Conservation (phyloP, 2,888 invertebrate species). For the Pristionchus entomophagus region DNA sequence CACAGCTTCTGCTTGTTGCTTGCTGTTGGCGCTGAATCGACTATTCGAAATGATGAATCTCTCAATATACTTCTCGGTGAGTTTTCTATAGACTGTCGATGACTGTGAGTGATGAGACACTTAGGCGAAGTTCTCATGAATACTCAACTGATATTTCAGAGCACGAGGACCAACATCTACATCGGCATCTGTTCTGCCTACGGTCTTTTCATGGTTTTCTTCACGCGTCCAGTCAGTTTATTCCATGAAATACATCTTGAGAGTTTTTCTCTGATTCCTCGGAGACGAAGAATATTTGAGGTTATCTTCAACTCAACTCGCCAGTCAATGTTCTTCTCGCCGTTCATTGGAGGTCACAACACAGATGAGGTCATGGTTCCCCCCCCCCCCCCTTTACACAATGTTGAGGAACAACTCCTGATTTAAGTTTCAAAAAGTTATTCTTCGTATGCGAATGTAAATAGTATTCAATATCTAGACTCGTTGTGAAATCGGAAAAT, state of each 20-base stretch:
- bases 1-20: not conserved
- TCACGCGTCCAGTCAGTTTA: not conserved
- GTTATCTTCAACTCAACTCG: not conserved
- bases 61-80: not conserved
- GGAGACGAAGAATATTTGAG: not conserved
- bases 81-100: no score
- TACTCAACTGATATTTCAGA: not conserved
- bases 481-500: no score
- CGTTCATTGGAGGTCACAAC: not conserved
- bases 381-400: not conserved
- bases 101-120: not conserved
- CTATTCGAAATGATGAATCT: not conserved
- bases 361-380: not conserved
- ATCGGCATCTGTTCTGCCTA: not conserved
- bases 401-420: no score
- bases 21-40: not conserved
- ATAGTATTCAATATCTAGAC: not conserved
- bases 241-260: not conserved
- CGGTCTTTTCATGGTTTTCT: not conserved
- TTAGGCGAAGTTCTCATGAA: not conserved
- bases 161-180: not conserved
- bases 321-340: conserved; percentile 25
- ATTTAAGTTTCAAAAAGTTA: no score
- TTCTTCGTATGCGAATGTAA: not conserved
- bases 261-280: not conserved